Conservation (phyloP, 1,140 invertebrate species). For the Camponotus floridanus region DNA sequence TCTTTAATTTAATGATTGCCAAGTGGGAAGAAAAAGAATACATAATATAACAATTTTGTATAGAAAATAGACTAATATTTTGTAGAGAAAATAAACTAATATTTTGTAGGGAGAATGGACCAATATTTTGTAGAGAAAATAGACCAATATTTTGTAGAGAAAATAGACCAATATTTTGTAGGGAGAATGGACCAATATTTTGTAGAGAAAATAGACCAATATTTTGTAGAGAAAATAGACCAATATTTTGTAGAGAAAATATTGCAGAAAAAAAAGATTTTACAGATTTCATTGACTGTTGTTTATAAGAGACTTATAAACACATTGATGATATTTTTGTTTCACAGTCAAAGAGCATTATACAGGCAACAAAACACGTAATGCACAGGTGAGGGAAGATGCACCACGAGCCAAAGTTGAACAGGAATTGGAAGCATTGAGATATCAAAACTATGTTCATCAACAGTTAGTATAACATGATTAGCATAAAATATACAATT, state of each 20-base stretch:
- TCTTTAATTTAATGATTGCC: too few species aligned
- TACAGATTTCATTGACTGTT: neutral
- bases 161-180: neutral
- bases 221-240: neutral
- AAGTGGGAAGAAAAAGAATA: too few species aligned
- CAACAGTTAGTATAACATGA: constrained; percentile 87
- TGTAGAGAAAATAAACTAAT: neutral
- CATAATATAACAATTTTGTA: too few species aligned
- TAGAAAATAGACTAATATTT: neutral
- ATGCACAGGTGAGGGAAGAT: constrained; percentile 95
- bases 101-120: neutral
- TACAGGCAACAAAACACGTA: constrained; percentile 94
- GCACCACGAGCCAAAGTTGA: constrained; percentile 94
- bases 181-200: too few species aligned
- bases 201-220: too few species aligned
- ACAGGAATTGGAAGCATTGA: constrained; percentile 90
- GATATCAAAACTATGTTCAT: constrained; percentile 88
- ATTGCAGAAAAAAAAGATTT: neutral
- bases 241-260: neutral
- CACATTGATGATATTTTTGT: constrained; percentile 37
- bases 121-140: too few species aligned
- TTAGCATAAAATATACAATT: neutral
- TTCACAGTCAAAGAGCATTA: constrained; percentile 92
- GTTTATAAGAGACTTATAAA: neutral
- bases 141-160: neutral